Base-by-base conservation (phyloP, 2,113 vertebrate genomes). In the Cryptotis parvus region DNA sequence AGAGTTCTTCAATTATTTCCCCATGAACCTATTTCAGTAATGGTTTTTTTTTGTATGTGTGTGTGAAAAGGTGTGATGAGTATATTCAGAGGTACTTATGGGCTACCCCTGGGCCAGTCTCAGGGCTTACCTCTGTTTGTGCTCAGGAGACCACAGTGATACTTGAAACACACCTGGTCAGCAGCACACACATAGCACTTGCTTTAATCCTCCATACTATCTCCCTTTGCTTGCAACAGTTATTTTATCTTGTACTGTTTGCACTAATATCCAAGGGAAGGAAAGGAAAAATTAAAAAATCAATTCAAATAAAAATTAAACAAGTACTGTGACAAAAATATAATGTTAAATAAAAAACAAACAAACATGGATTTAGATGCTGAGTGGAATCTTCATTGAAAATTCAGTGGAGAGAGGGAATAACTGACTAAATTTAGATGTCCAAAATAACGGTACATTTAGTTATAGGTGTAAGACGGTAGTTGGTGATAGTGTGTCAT, bases 271-370 rank as follows among this genome's bases (percentile, higher is more conserved):
- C 66, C 8, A 37, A 39, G 33, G 82, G 73, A 68, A 73, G 18
- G 6, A 80, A 76, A 61, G 4, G 78, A 7, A 55, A 83, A 91
- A 89, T n/a, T 33, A 43, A 95, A 87, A 22, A n/a, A 84, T 3
- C 15, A 79, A 78, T 41, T 4, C 1, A 66, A 87, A 78, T 33
- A 49, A 61, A 7, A 74, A 87, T 76, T 22, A 73, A 82, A 66
- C 12, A 92, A 92, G 22, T 18, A 55, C 2, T 6, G 20, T 4
- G 9, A 4, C 22, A 82, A 1, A 76, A 77, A 3, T 10, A 65
- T 4, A 22, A 65, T 65, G 63, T 29, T 10, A 65, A 65, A 20
- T 58, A 24, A 11, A 26, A 61, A 6, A n/a, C n/a, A n/a, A 68
- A 14, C 63, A 90, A 24, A 35, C 29, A 33, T 27, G 55, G n/a